Evolutionary conservation across 2,113 vertebrate genomes (phyloP), one percentile per base, ranked within the genome.

Genomic region (Thinocorus orbignyianus): DNA sequence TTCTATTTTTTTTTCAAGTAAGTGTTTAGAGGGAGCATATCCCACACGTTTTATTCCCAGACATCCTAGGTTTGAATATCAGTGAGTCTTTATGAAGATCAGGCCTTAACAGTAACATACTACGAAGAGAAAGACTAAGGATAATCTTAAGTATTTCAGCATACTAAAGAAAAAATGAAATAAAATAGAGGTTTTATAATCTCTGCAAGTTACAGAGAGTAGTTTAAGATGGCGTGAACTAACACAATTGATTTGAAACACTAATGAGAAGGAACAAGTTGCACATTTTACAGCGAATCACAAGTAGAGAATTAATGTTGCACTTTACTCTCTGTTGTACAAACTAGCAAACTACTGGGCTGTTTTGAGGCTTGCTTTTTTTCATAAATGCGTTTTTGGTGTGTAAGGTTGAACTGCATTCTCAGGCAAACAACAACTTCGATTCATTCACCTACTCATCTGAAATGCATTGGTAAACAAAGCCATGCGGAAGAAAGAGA

Each of bases 391-490:
- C 17, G 5, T 44, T 57, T 65, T 49, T 54, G 33, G 30, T 54
- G 33, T 9, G 17, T 52, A 66, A 84, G 52, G 81, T 49, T 69
- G 41, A 17, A 62, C 16, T 20, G 39, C 64, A 15, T 95, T 87
- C 87, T 77, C 31, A 25, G 84, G 77, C 85, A 86, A 49, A 89
- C 48, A 86, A 81, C 78, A 84, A 92, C 81, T 94, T 58, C 60
- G 89, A 96, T 96, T 97, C 92, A 95, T 35, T 81, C 72, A 65
- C 8, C 42, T 87, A 95, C 96, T 96, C 85, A 85, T 69, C 84
- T 91, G 76, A 95, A 95, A 96, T n/a, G 61, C 72, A 61, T 83
- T 68, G 92, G 93, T 96, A 98, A 97, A 98, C 96, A 97, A 42
- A 79, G 82, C 81, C 97, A 97, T 92, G 97, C 92, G 96, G 97